Evolutionary conservation across 2,797 vertebrate genomes (phyloP).

Genomic region (Salarias fasciatus): DNA sequence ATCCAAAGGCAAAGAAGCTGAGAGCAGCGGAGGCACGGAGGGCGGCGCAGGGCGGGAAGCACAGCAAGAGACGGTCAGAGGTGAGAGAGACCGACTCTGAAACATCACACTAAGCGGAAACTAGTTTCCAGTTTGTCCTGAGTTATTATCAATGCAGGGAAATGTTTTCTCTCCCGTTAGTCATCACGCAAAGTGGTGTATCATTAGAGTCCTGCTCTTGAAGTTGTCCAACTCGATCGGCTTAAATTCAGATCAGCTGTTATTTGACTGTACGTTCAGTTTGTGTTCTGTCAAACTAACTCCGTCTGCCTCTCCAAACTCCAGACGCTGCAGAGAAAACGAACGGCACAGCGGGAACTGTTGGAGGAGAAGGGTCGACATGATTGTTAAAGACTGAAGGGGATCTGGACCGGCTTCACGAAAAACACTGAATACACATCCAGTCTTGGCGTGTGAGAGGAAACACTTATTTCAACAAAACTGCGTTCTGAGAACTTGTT

Average conservation of each 20-base stretch:
- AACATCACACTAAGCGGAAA: too few relatives aligned
- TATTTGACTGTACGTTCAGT: too few relatives aligned
- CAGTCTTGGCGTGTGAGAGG: slow-evolving; percentile 26
- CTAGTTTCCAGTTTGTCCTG: too few relatives aligned
- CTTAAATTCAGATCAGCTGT: too few relatives aligned
- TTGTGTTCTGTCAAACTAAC: background rate
- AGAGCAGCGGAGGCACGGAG: slow-evolving; percentile 56
- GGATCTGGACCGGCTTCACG: slow-evolving; percentile 37
- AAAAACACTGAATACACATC: slow-evolving; percentile 33
- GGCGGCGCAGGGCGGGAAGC: slow-evolving; percentile 75
- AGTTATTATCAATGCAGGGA: too few relatives aligned
- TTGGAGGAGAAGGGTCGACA: slow-evolving; percentile 50
- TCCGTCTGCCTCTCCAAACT: slow-evolving; percentile 10
- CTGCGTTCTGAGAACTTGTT: slow-evolving; percentile 24
- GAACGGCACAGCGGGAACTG: slow-evolving; percentile 65
- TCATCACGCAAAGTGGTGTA: too few relatives aligned
- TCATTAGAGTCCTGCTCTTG: too few relatives aligned
- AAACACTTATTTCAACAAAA: slow-evolving; percentile 25
- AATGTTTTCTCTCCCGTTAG: too few relatives aligned
- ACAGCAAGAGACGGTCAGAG: slow-evolving; percentile 61
- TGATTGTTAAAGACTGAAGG: slow-evolving; percentile 63
- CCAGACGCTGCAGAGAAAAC: slow-evolving; percentile 64
- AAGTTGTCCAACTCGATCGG: background rate
- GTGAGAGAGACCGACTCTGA: slow-evolving; percentile 50
- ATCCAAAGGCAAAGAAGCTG: slow-evolving; percentile 62